Evolutionary conservation across 2,797 vertebrate species (phyloP), one percentile per base, ranked within the genome.

Genomic region (Dermochelys coriacea): DNA sequence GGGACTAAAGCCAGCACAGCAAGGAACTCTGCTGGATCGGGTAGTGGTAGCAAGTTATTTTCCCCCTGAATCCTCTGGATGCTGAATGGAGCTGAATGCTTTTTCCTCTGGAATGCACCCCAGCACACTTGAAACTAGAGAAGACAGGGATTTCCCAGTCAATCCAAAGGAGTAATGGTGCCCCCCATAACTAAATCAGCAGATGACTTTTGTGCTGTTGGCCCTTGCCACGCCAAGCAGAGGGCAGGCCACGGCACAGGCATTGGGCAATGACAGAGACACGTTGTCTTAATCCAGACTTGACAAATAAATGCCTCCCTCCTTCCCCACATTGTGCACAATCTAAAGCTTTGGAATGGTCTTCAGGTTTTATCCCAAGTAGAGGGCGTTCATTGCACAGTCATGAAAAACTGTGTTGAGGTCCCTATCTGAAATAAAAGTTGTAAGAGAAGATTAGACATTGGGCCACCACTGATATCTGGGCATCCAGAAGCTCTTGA

Each of bases 351-450:
- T 86, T 34, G 15, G 5, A 3, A 4, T 68, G 8, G n/a, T 57
- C 85, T 82, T 80, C 77, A 61, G 18, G 31, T 81, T 92, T 89
- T 59, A 55, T 59, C 3, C 19, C 79, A 81, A 16, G 71, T 88
- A 74, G 71, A 61, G 61, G 27, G 41, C 0, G 3, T 45, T 89
- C 21, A 45, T 81, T 2, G 50, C 50, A 57, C 4, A 57, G 19
- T 27, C 27, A 29, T 57, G 55, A 31, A 61, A 14, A 29, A 61
- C 31, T 61, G 18, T 12, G 29, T 14, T 61, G 3, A 79, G 55
- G 31, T 83, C 81, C 37, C 37, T 85, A 34, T 84, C 64, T 91
- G 77, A 93, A 93, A 15, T 23, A 91, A 91, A 83, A 90, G 9
- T 80, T 31, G 12, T 31, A 29, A 61, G 59, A 12, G 29, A 61